Evolutionary conservation across 2,888 invertebrate genomes (phyloP), one percentile per base, ranked within the genome.

Genomic region (Sinhomidia bicolor): DNA sequence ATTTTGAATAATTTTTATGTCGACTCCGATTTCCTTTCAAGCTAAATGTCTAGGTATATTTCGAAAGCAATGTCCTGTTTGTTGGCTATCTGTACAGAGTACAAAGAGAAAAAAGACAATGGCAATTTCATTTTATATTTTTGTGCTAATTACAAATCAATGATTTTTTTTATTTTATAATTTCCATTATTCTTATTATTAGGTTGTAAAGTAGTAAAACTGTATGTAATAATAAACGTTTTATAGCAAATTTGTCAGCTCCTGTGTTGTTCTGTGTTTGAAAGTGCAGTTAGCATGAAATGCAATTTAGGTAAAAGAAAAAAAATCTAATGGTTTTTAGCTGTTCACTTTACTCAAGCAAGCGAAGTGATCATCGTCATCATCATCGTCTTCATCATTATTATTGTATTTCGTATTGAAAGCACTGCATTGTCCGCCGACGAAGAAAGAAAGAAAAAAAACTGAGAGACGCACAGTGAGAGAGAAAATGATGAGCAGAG

Each of bases 1-100:
- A 88, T 87, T 89, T 88, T 89, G 89, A 88, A 76, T 54, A 51
- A 29, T 51, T 76, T 76, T 80, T n/a, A n/a, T 74, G 83, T 51
- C 14, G 54, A 54, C 29, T 65, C 36, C 36, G 47, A 41, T 57
- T 76, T 36, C 78, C 32, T 23, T 68, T 71, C 26, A n/a, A 65
- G 20, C 20, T 78, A 12, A n/a, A n/a, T n/a, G n/a, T 41, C 20
- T 57, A 2, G 20, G 54, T 9, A 17, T 23, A 60, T 2, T 17
- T 20, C n/a, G n/a, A n/a, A n/a, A n/a, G n/a, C n/a, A 29, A 26
- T 62, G 29, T 68, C n/a, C 44, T 23, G 5, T 47, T 23, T 12
- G 44, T 9, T 5, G 20, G 23, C 79, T 36, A 79, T 14, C 60
- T 51, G n/a, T n/a, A n/a, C n/a, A n/a, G n/a, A n/a, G n/a, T n/a